Evolutionary conservation across 2,113 vertebrate genomes (phyloP).

Genomic region (Cynoglossus semilaevis): DNA sequence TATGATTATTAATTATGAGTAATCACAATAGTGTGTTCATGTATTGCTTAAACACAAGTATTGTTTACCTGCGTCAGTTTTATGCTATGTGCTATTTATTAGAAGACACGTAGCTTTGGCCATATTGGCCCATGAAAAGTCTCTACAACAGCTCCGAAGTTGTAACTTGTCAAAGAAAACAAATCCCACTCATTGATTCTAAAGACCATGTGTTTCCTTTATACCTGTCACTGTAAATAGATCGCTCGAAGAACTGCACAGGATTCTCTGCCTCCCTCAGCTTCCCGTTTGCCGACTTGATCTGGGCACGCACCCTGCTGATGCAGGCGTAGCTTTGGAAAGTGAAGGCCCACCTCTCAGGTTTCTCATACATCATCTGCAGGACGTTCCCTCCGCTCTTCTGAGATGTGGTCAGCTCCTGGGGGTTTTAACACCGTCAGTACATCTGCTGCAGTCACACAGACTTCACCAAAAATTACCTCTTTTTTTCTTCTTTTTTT

Average conservation of each 20-base stretch:
- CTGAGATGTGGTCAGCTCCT: conserved; percentile 90
- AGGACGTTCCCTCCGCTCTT: conserved; percentile 88
- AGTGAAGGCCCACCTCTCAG: conserved; percentile 91
- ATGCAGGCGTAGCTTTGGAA: conserved; percentile 94
- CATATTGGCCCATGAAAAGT: too few relatives aligned
- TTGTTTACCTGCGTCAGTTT: too few relatives aligned
- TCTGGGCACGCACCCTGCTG: conserved; percentile 88
- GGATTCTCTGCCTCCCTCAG: conserved; percentile 77
- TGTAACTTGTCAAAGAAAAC: too few relatives aligned
- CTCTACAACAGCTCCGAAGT: too few relatives aligned
- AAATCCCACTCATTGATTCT: neutral
- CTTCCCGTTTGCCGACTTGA: conserved; percentile 74
- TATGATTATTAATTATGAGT: too few relatives aligned
- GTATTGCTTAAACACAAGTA: too few relatives aligned
- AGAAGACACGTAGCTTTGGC: too few relatives aligned
- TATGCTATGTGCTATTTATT: too few relatives aligned
- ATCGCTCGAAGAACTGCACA: conserved; percentile 90
- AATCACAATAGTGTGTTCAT: too few relatives aligned
- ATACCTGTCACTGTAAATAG: conserved; percentile 95
- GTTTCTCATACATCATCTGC: conserved; percentile 93
- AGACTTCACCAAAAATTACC: too few relatives aligned
- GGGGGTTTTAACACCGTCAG: neutral
- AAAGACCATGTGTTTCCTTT: neutral
- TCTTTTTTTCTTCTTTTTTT: too few relatives aligned
- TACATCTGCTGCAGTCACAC: too few relatives aligned